Evolutionary conservation across 2,113 vertebrate genomes (phyloP).

Genomic region (Pao palembangensis): DNA sequence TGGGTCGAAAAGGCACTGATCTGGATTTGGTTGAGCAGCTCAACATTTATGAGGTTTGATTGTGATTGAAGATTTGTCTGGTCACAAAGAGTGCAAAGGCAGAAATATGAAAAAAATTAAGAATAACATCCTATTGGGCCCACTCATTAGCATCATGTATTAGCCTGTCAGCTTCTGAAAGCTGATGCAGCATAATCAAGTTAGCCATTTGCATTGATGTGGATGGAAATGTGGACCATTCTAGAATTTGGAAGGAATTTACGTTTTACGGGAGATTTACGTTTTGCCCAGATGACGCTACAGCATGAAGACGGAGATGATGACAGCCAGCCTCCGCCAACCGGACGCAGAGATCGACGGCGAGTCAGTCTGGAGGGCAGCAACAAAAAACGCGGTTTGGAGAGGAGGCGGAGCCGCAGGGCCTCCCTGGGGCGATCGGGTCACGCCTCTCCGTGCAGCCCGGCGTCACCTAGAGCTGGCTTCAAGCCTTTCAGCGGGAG

Average conservation of each 20-base stretch:
- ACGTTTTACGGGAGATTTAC: too few relatives aligned
- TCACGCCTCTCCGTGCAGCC: constrained; percentile 77
- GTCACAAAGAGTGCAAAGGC: too few relatives aligned
- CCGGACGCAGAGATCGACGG: constrained; percentile 76
- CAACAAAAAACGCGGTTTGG: constrained; percentile 71
- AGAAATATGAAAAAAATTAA: too few relatives aligned
- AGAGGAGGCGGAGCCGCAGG: constrained; percentile 88
- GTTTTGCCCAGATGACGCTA: constrained; percentile 73
- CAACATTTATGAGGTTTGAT: constrained; percentile 89
- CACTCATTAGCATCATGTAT: too few relatives aligned
- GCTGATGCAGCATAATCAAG: too few relatives aligned
- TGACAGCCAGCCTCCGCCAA: constrained; percentile 71
- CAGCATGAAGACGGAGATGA: constrained; percentile 87
- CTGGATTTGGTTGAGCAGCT: constrained; percentile 91
- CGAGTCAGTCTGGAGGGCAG: constrained; percentile 76
- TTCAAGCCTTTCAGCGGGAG: constrained; percentile 68
- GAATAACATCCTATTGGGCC: too few relatives aligned
- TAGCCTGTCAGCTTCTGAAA: too few relatives aligned
- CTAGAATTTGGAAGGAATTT: neutral
- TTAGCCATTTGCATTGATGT: too few relatives aligned
- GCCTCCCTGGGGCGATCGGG: constrained; percentile 80
- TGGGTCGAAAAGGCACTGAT: constrained; percentile 88
- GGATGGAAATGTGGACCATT: too few relatives aligned
- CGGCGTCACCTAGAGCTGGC: constrained; percentile 58
- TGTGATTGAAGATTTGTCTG: too few relatives aligned